A percentile compares a stretch with the other conserved stretches of the same genome.
Evolutionary conservation across 2,888 invertebrate genomes (phyloP).

Genomic region (Fabriciana adippe): DNA sequence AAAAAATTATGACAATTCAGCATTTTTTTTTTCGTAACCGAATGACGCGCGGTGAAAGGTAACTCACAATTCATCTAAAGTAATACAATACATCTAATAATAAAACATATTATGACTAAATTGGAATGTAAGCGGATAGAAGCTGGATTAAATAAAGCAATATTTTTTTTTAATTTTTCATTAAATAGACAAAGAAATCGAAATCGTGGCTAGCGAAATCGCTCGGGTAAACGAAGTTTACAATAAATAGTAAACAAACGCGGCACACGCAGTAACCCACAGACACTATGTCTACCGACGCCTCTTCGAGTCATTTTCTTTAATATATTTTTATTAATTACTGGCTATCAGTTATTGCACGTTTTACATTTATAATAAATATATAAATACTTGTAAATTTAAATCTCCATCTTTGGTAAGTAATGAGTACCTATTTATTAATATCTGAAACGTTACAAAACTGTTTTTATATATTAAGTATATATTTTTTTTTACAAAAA

Average conservation of each 20-base stretch:
- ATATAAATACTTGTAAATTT: slow-evolving; percentile 83
- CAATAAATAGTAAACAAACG: slow-evolving; percentile 77
- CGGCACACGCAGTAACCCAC: slow-evolving; percentile 47
- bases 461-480: slow-evolving; percentile 77
- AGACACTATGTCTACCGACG: slow-evolving; percentile 59
- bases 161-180: slow-evolving; percentile 51
- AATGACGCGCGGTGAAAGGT: slow-evolving; percentile 49
- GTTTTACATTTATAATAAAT: slow-evolving; percentile 82
- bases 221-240: slow-evolving; percentile 67
- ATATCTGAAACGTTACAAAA: slow-evolving; percentile 82
- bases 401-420: slow-evolving; percentile 79
- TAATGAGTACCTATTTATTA: slow-evolving; percentile 78
- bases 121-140: slow-evolving; percentile 70
- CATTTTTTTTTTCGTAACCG: slow-evolving; percentile 22
- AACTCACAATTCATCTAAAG: slow-evolving; percentile 74
- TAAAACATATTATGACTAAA: slow-evolving; percentile 68
- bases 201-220: slow-evolving; percentile 42
- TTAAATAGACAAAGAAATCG: slow-evolving; percentile 46
- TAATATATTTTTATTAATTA: slow-evolving; percentile 80
- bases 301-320: slow-evolving; percentile 73
- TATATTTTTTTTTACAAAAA: slow-evolving; percentile 80
- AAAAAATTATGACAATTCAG: slow-evolving; percentile 14
- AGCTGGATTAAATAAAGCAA: slow-evolving; percentile 65
- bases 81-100: slow-evolving; percentile 66
- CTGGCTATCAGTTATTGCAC: slow-evolving; percentile 82